Evolutionary conservation across 2,113 vertebrate species (phyloP).

Genomic region (Bombycilla garrulus): DNA sequence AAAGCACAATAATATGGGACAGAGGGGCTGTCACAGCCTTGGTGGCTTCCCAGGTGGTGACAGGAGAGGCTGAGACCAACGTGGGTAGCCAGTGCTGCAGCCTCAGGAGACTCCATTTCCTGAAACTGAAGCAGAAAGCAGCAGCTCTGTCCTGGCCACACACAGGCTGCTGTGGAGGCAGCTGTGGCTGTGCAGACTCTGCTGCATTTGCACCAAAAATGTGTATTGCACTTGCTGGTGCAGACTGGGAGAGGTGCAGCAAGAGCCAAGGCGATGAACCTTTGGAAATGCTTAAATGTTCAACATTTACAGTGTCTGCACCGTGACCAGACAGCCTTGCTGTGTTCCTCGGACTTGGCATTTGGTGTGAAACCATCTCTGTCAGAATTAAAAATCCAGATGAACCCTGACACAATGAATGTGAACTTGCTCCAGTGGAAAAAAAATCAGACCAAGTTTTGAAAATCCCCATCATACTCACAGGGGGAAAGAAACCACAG

Average conservation of each 20-base stretch:
- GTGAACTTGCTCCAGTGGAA: neutral
- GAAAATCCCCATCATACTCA: neutral
- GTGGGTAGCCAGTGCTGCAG: fast-evolving
- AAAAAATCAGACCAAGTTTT: neutral
- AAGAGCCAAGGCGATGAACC: neutral
- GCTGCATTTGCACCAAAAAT: neutral
- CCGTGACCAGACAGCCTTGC: neutral
- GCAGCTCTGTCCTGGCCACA: neutral
- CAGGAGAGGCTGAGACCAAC: neutral
- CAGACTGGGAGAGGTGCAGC: neutral
- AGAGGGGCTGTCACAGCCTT: neutral
- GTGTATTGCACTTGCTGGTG: neutral
- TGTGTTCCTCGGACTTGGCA: neutral
- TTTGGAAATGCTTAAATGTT: neutral
- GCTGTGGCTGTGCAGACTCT: neutral
- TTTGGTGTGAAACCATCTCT: neutral
- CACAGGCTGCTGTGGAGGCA: fast-evolving
- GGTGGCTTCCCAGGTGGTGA: neutral
- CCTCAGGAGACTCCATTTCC: neutral
- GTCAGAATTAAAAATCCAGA: neutral
- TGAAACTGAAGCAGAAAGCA: neutral
- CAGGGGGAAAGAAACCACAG: neutral
- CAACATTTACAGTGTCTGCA: neutral
- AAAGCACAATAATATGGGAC: neutral
- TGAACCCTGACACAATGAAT: fast-evolving